These are phyloP conservation scores for Caenorhabditis parvicauda DNA, from an alignment of 2,888 invertebrate species.

Conservation along the genomic window DNA sequence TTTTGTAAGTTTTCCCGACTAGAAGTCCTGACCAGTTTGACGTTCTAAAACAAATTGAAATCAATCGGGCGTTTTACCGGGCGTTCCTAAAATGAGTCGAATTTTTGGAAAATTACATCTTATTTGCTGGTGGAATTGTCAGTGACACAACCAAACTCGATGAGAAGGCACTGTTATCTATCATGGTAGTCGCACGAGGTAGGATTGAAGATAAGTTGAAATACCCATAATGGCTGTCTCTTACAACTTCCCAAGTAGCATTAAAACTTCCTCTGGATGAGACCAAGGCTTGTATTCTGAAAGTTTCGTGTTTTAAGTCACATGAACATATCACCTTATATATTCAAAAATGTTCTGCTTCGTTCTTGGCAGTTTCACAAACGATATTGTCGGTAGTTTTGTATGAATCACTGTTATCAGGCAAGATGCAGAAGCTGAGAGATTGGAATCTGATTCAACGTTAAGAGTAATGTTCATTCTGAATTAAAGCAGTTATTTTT, in stretches of 20 bases:
- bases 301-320: not conserved
- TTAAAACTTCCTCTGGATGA: constrained; percentile 11
- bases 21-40: constrained; percentile 13
- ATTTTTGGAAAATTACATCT: constrained; percentile 10
- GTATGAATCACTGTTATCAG: constrained; percentile 14
- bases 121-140: constrained; percentile 35
- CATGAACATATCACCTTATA: constrained; percentile 10
- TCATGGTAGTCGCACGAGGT: constrained; percentile 13
- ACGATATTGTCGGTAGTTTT: constrained; percentile 16
- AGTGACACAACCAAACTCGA: constrained; percentile 28
- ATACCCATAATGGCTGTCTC: constrained; percentile 16
- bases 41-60: constrained; percentile 2
- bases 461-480: constrained; percentile 20
- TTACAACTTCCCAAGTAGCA: constrained; percentile 20
- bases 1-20: constrained; percentile 19
- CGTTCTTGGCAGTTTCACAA: constrained; percentile 13
- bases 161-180: constrained; percentile 11
- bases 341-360: constrained; percentile 26
- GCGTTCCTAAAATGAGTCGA: constrained; percentile 12
- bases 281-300: constrained; percentile 26
- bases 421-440: constrained; percentile 18
- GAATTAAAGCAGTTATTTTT: not conserved
- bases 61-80: no score
- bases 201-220: constrained; percentile 21
- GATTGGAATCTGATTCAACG: constrained; percentile 8